Evolutionary conservation across 1,140 invertebrate genomes (phyloP).

Genomic region (Drosophila ohnishii): DNA sequence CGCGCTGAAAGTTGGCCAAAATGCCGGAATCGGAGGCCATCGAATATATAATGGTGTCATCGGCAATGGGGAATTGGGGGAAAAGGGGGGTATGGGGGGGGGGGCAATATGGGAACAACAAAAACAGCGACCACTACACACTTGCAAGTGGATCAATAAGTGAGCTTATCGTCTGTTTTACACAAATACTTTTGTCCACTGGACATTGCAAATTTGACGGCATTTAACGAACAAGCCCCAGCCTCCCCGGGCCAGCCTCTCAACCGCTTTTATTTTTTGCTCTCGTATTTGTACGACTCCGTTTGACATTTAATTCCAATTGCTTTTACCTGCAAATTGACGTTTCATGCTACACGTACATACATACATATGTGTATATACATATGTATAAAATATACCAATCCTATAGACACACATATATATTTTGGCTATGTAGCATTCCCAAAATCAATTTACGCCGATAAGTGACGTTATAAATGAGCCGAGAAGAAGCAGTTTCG

Average conservation of each 20-base stretch:
- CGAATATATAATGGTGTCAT: conserved; percentile 10
- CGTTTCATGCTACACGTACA: conserved; percentile 52
- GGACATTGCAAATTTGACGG: conserved; percentile 70
- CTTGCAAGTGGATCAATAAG: conserved; percentile 72
- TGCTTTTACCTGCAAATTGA: conserved; percentile 78
- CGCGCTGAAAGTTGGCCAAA: conserved; percentile 53
- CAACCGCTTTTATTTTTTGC: conserved; percentile 5
- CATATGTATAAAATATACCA: too few relatives aligned
- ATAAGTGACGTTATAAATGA: conserved; percentile 21
- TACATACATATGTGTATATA: conserved; percentile 10
- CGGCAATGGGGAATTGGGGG: background rate
- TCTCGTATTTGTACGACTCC: conserved; percentile 15
- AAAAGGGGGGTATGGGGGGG: background rate
- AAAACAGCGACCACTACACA: conserved; percentile 45
- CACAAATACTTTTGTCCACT: conserved; percentile 75
- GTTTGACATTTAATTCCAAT: conserved; percentile 78
- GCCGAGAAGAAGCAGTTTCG: background rate
- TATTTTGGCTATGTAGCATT: conserved; percentile 6
- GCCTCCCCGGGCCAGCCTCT: background rate
- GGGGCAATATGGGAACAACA: background rate
- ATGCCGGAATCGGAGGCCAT: conserved; percentile 26
- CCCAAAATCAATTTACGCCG: conserved; percentile 18
- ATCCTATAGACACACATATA: background rate
- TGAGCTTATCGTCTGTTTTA: conserved; percentile 76
- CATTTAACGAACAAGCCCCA: conserved; percentile 49